Base-by-base conservation (phyloP, 2,888 invertebrate species). In the Quadriops clusia region DNA sequence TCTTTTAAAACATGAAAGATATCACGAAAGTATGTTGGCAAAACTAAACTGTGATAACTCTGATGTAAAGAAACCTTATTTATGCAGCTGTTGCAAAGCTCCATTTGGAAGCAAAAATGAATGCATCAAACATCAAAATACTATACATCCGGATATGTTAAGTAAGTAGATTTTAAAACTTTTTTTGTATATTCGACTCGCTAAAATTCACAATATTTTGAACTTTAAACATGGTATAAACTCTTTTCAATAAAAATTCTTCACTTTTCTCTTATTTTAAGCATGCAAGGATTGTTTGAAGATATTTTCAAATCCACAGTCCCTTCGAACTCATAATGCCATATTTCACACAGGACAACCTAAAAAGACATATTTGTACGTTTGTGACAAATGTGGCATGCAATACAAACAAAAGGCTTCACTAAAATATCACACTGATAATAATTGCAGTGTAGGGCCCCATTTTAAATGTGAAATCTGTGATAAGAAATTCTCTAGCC, bases 201-300 rank as follows among this genome's bases (percentile, higher is more conserved):
- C n/a, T n/a, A n/a, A n/a, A n/a, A n/a, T n/a, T n/a, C n/a, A n/a
- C n/a, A n/a, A n/a, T n/a, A n/a, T n/a, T n/a, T n/a, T n/a, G n/a
- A n/a, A n/a, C n/a, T n/a, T n/a, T n/a, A n/a, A n/a, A n/a, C n/a
- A n/a, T n/a, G n/a, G n/a, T n/a, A n/a, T n/a, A n/a, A n/a, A n/a
- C n/a, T n/a, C n/a, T n/a, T n/a, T n/a, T n/a, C n/a, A n/a, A n/a
- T n/a, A n/a, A n/a, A n/a, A n/a, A n/a, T n/a, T n/a, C 11, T 23
- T 23, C 23, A 23, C n/a, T n/a, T 28, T 13, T n/a, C 23, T 27
- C 7, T 12, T 28, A 34, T 32, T 48, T 51, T 27, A 29, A 40
- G 60, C 56, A 23, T 67, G 67, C 37, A 51, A 54, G 16, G 51
- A 58, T 20, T 67, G 67, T 34, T 55, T 61, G 24, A 63, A 62